Base-by-base conservation (phyloP, 2,797 vertebrate genomes). In the Denticeps clupeoides region DNA sequence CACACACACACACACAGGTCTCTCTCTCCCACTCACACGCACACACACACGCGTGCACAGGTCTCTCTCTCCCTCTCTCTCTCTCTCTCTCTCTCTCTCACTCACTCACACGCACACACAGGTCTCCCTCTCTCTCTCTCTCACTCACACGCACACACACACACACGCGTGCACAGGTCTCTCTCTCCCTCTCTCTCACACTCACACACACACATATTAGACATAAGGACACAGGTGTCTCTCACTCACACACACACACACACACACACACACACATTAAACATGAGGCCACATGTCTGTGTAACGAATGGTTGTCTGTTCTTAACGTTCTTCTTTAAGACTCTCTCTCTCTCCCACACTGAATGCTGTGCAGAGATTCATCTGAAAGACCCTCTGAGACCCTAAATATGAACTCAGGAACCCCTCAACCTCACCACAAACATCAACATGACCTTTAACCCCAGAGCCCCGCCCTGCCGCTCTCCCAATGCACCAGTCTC, bases 251-350 rank as follows among this genome's bases (percentile, higher is more conserved):
- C 35, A 38, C 35, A 35, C 15, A 35, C 15, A 18, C 15, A 35
- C 15, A 43, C 28, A 43, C 18, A 43, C 23, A 27, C 27, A 41
- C 10, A 61, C 55, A 41, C 43, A 45, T 63, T 22, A 50, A 60
- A 59, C 33, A 57, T 44, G 64, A 65, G 56, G 40, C 68, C 56
- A 63, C 60, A 49, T 45, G 56, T 62, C 35, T 24, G 29, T 46
- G 41, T 60, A 65, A 68, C 59, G 62, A 63, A 42, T 64, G 59
- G 60, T 55, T 63, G 66, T 61, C 55, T 47, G 35, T 51, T 45
- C 35, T 57, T 48, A 55, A 62, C 46, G 27, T 53, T 48, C 51
- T 52, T 13, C 60, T 56, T 57, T 51, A 54, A 60, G 49, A 64
- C 49, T 63, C 55, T 40, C 46, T 47, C 45, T 62, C 40, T 40